A percentile compares a stretch with the other conserved stretches of the same genome.
Evolutionary conservation across 2,888 invertebrate species (phyloP).

Genomic region (Clunio marinus): DNA sequence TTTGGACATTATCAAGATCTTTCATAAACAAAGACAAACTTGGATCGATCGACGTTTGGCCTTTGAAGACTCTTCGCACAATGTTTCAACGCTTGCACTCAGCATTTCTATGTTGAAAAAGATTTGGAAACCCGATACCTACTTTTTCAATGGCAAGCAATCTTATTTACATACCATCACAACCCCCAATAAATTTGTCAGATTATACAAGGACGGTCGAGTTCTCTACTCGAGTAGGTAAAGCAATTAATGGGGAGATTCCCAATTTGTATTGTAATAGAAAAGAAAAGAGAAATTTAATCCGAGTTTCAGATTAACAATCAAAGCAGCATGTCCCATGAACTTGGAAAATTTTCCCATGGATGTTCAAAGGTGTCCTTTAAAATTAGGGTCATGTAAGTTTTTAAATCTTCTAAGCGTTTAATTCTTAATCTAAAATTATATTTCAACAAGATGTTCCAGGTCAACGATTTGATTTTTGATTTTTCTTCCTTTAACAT

Average conservation of each 20-base stretch:
- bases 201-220: slow-evolving; percentile 68
- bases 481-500: neutral
- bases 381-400: slow-evolving; percentile 79
- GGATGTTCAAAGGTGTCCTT: slow-evolving; percentile 76
- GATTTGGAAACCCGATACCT: slow-evolving; percentile 85
- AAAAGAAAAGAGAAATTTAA: neutral
- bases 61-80: slow-evolving; percentile 52
- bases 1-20: neutral
- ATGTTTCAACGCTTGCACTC: slow-evolving; percentile 62
- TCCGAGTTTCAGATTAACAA: slow-evolving; percentile 61
- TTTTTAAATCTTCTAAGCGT: too few relatives aligned
- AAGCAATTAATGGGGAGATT: slow-evolving; percentile 41
- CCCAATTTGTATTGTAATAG: neutral
- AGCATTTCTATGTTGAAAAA: slow-evolving; percentile 73
- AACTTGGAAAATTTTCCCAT: slow-evolving; percentile 80
- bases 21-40: slow-evolving; percentile 54
- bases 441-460: too few relatives aligned
- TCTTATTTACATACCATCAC: slow-evolving; percentile 81
- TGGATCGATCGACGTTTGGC: slow-evolving; percentile 76
- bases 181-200: slow-evolving; percentile 78
- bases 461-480: slow-evolving; percentile 1
- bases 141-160: slow-evolving; percentile 74
- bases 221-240: slow-evolving; percentile 72
- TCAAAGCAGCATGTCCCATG: slow-evolving; percentile 78
- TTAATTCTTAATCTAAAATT: neutral